Percentiles rank a stretch among this genome's conserved stretches.
These are phyloP conservation scores for Neosilurus mollespiculum DNA, from an alignment of 2,797 vertebrate genomes.

Conservation along the genomic window DNA sequence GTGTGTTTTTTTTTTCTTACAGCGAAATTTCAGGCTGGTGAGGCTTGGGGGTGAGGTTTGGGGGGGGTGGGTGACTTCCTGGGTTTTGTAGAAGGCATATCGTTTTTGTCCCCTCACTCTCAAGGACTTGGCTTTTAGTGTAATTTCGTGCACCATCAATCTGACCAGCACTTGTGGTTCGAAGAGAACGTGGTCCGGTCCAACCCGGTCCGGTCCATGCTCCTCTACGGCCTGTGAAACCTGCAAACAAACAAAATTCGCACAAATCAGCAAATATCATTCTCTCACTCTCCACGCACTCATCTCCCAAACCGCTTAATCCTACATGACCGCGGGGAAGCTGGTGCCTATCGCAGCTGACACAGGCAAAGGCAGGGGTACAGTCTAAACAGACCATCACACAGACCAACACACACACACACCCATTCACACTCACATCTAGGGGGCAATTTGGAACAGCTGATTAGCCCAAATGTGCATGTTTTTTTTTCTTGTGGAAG, in stretches of 20 bases:
- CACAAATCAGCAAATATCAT: not conserved
- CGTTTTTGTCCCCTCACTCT: conserved; percentile 57
- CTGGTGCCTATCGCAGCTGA: too few species aligned
- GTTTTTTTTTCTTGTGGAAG: too few species aligned
- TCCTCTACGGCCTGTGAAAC: conserved; percentile 96
- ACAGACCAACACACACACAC: conserved; percentile 17
- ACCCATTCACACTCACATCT: not conserved
- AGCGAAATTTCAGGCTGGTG: conserved; percentile 60
- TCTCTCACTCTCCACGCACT: too few species aligned
- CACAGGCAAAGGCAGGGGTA: too few species aligned
- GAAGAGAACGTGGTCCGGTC: conserved; percentile 65
- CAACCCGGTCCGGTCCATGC: conserved; percentile 76
- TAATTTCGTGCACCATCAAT: conserved; percentile 83
- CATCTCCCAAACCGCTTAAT: too few species aligned
- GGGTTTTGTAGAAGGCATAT: conserved; percentile 82
- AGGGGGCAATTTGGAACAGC: too few species aligned
- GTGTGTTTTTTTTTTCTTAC: not conserved
- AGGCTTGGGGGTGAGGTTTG: conserved; percentile 25
- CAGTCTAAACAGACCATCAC: not conserved
- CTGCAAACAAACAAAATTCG: conserved; percentile 63
- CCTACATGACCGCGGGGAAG: too few species aligned
- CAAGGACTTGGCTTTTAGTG: conserved; percentile 81
- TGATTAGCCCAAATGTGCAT: too few species aligned
- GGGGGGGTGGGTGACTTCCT: conserved; percentile 56
- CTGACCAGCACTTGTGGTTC: conserved; percentile 96